Evolutionary conservation across 1,140 invertebrate species (phyloP).

Genomic region (Drosophila bipectinata): DNA sequence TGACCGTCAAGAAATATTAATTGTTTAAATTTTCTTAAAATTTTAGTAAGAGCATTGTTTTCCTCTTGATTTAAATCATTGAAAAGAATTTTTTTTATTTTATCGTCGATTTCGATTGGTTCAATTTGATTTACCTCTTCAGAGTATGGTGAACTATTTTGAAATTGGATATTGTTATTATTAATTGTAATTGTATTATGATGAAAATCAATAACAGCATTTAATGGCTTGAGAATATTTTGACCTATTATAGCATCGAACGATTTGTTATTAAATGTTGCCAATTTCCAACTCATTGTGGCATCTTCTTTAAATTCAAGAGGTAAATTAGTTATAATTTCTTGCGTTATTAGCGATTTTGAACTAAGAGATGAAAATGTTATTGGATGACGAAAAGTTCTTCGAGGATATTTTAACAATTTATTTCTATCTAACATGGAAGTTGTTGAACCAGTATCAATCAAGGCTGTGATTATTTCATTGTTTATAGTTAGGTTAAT

Average conservation of each 20-base stretch:
- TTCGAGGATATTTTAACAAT: slow-evolving; percentile 1
- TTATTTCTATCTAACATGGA: slow-evolving; percentile 14
- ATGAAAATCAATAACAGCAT: too few relatives aligned
- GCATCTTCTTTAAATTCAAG: not conserved
- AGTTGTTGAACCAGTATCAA: slow-evolving; percentile 7
- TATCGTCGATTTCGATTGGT: slow-evolving; percentile 32
- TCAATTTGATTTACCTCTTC: slow-evolving; percentile 38
- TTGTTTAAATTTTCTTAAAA: slow-evolving; percentile 11
- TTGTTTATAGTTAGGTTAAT: too few relatives aligned
- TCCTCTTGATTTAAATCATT: slow-evolving; percentile 7
- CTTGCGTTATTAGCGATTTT: not conserved
- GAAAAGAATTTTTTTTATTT: slow-evolving; percentile 27
- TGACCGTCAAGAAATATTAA: slow-evolving; percentile 32
- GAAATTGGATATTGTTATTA: slow-evolving; percentile 38
- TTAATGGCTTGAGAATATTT: not conserved
- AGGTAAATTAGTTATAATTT: not conserved
- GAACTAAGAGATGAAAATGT: slow-evolving; percentile 2
- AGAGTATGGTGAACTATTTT: slow-evolving; percentile 36
- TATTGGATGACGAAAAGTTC: slow-evolving; percentile 8
- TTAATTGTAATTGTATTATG: slow-evolving; percentile 28
- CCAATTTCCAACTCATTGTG: not conserved
- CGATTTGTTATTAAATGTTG: not conserved
- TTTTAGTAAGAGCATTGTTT: slow-evolving; percentile 11
- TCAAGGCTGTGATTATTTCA: not conserved
- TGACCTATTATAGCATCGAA: not conserved